Conservation (phyloP, 2,113 vertebrate species). For the Corydoras sp. region DNA sequence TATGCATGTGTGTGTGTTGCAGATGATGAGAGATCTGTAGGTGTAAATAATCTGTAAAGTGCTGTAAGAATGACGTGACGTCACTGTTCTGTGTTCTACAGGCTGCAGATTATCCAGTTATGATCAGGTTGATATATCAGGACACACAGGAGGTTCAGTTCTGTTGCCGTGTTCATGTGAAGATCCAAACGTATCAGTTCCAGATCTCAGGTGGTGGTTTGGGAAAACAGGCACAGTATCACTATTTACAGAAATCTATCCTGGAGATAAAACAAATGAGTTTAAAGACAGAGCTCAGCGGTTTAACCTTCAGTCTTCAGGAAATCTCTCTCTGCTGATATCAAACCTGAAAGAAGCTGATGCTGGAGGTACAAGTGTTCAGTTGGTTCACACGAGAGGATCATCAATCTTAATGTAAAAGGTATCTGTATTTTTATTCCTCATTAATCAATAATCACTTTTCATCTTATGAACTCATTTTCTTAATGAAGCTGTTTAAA, state of each 20-base stretch:
- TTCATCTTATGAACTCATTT: no score
- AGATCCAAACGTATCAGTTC: no score
- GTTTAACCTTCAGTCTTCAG: not conserved
- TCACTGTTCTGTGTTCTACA: not conserved
- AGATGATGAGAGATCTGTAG: no score
- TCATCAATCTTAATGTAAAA: not conserved
- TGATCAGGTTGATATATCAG: not conserved
- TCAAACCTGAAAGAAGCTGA: not conserved
- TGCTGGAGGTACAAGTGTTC: not conserved
- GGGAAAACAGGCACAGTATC: rapidly evolving
- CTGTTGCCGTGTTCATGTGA: not conserved
- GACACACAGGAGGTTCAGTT: not conserved
- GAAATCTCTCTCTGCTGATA: slow-evolving; percentile 1
- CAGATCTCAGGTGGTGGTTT: not conserved
- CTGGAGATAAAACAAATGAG: not conserved
- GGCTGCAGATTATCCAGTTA: not conserved
- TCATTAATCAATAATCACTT: no score
- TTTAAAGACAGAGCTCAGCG: not conserved
- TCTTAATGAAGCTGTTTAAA: no score
- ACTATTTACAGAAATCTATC: not conserved
- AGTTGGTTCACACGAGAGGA: not conserved
- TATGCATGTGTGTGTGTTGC: no score
- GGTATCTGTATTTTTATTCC: no score
- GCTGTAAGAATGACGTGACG: no score
- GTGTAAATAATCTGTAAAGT: no score